These are phyloP conservation scores for Piprites chloris DNA, from an alignment of 2,113 vertebrate species.

Conservation along the genomic window DNA sequence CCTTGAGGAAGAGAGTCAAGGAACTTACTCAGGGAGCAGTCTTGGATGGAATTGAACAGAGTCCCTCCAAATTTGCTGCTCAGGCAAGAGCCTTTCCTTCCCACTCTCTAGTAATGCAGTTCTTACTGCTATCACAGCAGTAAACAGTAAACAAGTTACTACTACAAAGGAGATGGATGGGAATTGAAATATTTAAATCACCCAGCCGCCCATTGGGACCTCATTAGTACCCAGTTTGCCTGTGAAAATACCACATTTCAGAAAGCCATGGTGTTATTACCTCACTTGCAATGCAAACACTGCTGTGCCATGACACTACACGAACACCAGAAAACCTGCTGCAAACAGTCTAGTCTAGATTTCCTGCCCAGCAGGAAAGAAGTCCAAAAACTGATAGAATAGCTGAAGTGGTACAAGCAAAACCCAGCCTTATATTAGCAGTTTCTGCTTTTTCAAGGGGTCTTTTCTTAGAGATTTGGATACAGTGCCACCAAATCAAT, in stretches of 20 bases:
- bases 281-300: not conserved
- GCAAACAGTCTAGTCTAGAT: not conserved
- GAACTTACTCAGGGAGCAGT: not conserved
- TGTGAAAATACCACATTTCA: conserved; percentile 35
- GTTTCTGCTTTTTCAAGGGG: not conserved
- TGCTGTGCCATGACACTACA: not conserved
- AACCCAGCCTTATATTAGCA: not conserved
- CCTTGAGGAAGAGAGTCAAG: not conserved
- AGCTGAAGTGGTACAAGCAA: not conserved
- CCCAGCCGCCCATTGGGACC: not conserved
- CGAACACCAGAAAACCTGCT: not conserved
- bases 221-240: conserved; percentile 36
- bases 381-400: not conserved
- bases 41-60: not conserved
- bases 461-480: not conserved
- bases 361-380: not conserved
- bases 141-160: conserved; percentile 1
- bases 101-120: not conserved
- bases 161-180: not conserved
- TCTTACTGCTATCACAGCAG: not conserved
- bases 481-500: not conserved
- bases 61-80: not conserved
- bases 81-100: not conserved
- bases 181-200: conserved; percentile 50
- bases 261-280: not conserved